Conservation (phyloP, 2,113 vertebrate species). For the Rafetus swinhoei region DNA sequence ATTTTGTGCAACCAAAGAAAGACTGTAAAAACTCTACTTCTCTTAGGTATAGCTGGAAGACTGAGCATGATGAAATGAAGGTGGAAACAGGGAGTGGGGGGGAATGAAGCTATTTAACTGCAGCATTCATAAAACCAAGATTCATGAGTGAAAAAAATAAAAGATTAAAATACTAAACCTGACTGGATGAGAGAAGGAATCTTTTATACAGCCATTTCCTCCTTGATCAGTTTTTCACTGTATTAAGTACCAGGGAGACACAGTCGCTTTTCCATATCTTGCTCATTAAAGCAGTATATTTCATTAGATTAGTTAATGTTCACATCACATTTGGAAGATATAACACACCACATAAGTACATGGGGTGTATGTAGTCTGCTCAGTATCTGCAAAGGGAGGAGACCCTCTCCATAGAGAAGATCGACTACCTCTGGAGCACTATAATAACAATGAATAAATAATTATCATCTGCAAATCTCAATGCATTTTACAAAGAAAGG, state of each 20-base stretch:
- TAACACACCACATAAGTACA: background rate
- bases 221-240: background rate
- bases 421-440: background rate
- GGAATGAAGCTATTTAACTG: background rate
- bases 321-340: background rate
- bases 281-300: background rate
- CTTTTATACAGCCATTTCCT: background rate
- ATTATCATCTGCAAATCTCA: background rate
- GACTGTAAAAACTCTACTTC: background rate
- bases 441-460: background rate
- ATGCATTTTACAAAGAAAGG: background rate
- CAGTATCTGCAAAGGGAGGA: background rate
- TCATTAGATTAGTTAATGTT: background rate
- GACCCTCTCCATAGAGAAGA: background rate
- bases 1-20: background rate
- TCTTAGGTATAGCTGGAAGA: background rate
- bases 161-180: background rate
- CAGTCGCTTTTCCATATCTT: background rate
- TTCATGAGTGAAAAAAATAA: too few relatives aligned
- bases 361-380: background rate
- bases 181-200: background rate
- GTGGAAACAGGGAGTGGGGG: background rate
- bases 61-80: background rate
- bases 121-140: background rate
- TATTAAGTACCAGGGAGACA: too few relatives aligned